A percentile compares a stretch with the other conserved stretches of the same genome.
These are phyloP conservation scores for Ephestia elutella DNA, from an alignment of 1,140 invertebrate genomes.

Conservation along the genomic window DNA sequence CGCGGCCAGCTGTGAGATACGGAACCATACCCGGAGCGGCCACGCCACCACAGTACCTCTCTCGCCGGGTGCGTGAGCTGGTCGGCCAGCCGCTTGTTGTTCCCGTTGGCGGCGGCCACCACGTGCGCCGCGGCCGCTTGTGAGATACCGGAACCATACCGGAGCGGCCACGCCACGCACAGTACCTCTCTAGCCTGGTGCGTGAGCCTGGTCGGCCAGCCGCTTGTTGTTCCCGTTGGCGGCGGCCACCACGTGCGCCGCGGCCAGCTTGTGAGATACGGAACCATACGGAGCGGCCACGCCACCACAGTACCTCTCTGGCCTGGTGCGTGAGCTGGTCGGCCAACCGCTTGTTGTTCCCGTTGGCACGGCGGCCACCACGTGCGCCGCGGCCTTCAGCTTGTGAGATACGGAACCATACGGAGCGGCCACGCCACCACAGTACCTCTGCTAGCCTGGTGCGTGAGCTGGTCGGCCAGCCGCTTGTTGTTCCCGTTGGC, in stretches of 20 bases:
- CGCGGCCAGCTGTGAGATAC: no score
- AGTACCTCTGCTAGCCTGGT: conserved; percentile 84
- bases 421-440: background rate
- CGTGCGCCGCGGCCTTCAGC: no score
- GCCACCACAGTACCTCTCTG: conserved; percentile 76
- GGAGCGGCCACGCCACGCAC: background rate
- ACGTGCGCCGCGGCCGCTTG: no score
- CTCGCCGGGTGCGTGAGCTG: conserved; percentile 85
- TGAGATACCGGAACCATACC: no score
- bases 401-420: no score
- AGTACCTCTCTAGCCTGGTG: conserved; percentile 84
- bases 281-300: no score
- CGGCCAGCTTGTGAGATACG: no score
- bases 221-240: conserved; percentile 95
- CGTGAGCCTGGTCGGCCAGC: conserved; percentile 90
- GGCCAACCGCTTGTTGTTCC: conserved; percentile 95
- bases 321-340: conserved; percentile 89
- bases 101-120: conserved; percentile 89
- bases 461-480: conserved; percentile 90
- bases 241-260: no score
- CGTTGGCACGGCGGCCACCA: conserved; percentile 89
- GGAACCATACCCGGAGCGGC: no score
- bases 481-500: conserved; percentile 95
- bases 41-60: conserved; percentile 73
- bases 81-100: conserved; percentile 96